Conservation (phyloP, 2,113 vertebrate genomes). For the Osmerus eperlanus region DNA sequence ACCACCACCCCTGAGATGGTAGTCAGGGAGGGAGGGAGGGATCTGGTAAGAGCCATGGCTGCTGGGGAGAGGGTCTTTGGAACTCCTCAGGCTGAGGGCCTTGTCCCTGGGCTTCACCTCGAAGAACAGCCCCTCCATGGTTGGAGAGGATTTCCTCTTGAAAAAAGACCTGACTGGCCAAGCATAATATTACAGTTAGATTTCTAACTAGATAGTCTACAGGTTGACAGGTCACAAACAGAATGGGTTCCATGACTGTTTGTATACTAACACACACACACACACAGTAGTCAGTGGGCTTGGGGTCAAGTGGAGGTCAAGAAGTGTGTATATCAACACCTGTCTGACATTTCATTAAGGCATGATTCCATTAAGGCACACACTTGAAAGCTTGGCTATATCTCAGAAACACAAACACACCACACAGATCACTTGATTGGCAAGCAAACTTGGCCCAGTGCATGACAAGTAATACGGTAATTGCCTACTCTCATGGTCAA, state of each 20-base stretch:
- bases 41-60: slow-evolving; percentile 14
- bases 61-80: slow-evolving; percentile 19
- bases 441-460: background rate
- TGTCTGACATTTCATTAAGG: background rate
- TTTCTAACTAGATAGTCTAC: background rate
- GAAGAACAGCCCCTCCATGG: slow-evolving; percentile 72
- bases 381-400: background rate
- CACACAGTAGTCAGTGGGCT: background rate
- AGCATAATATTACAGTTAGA: background rate
- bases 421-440: too few species aligned
- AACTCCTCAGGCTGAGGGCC: background rate
- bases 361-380: background rate
- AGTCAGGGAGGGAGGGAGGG: slow-evolving; percentile 8
- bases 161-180: background rate
- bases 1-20: background rate
- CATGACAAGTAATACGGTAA: background rate
- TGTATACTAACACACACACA: background rate
- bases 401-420: background rate
- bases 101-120: slow-evolving; percentile 59
- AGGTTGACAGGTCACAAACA: background rate
- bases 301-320: background rate
- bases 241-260: slow-evolving; percentile 1
- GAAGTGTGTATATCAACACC: background rate
- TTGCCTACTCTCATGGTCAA: background rate
- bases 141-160: slow-evolving; percentile 10